phyloP scores from a whole-genome alignment of 2,888 invertebrate genomes.

The Dryomyza anilis region DNA sequence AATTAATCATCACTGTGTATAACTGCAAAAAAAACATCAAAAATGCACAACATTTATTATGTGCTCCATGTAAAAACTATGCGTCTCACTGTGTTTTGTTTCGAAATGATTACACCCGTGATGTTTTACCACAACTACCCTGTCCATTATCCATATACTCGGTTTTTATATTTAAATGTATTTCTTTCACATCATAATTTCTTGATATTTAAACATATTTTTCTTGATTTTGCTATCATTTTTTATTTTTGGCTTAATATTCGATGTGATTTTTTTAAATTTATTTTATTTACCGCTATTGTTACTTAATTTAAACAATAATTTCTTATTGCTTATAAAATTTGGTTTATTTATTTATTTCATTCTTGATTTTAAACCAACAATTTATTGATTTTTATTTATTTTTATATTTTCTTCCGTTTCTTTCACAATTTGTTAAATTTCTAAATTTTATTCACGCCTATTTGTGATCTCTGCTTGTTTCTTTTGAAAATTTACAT shows the following conservation, averaged over 20 bases:
- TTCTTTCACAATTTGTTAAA: background rate
- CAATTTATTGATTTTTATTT: background rate
- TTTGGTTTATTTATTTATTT: too few species aligned
- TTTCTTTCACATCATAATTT: background rate
- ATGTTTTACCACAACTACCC: too few species aligned
- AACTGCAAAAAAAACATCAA: background rate
- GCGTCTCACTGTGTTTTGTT: too few species aligned
- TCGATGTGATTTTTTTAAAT: too few species aligned
- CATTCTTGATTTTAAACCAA: background rate
- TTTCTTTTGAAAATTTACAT: background rate
- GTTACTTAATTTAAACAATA: background rate
- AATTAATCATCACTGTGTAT: background rate
- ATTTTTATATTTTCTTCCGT: background rate
- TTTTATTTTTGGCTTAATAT: too few species aligned
- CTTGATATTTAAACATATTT: background rate
- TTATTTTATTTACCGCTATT: background rate
- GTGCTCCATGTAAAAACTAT: too few species aligned
- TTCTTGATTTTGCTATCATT: too few species aligned
- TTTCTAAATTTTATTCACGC: background rate
- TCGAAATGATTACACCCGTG: too few species aligned
- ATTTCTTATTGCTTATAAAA: background rate
- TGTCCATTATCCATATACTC: too few species aligned
- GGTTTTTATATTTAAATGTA: too few species aligned
- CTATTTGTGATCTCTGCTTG: background rate
- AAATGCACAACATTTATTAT: conserved; percentile 7